phyloP scores from a whole-genome alignment of 2,888 invertebrate species.

The Cerastoderma edule region DNA sequence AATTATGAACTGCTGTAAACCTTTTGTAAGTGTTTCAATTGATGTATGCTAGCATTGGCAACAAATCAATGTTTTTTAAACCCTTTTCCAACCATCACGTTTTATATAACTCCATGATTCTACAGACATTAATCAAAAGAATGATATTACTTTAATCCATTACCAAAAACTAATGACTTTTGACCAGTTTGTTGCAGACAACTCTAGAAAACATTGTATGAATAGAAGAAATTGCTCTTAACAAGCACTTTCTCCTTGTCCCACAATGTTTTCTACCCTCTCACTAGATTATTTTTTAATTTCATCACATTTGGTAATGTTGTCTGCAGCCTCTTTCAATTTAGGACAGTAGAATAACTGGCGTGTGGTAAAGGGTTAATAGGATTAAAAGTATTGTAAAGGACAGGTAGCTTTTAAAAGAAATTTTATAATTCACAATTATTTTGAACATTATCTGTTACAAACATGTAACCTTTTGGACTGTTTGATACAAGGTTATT shows the following conservation, averaged over 20 bases:
- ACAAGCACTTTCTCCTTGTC: neutral
- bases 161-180: neutral
- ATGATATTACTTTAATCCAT: neutral
- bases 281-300: neutral
- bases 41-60: neutral
- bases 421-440: too few relatives aligned
- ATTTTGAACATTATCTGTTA: too few relatives aligned
- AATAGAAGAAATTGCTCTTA: neutral
- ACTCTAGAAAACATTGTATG: neutral
- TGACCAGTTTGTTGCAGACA: neutral
- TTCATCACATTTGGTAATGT: neutral
- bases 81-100: neutral
- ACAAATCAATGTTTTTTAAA: neutral
- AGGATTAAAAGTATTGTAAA: too few relatives aligned
- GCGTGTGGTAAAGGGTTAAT: constrained; percentile 1
- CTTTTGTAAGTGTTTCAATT: neutral
- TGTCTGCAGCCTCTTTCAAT: neutral
- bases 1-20: too few relatives aligned
- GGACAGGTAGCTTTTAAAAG: too few relatives aligned
- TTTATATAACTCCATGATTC: neutral
- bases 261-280: neutral
- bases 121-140: neutral
- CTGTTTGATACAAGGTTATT: too few relatives aligned
- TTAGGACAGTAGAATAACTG: neutral
- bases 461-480: too few relatives aligned